Conservation (phyloP, 2,797 vertebrate genomes). For the Pitangus sulphuratus region DNA sequence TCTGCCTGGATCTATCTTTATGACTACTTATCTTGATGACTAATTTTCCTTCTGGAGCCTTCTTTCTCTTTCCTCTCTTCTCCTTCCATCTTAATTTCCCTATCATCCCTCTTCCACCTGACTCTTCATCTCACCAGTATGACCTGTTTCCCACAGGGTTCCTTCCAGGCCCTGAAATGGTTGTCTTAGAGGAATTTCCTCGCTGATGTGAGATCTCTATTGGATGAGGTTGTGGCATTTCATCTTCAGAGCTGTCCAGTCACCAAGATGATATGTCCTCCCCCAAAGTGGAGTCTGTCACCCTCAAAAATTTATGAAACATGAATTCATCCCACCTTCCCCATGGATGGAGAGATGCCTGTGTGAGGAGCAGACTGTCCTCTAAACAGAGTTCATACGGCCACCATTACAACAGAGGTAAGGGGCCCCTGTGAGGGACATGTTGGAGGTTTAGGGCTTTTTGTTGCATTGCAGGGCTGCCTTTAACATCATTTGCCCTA, state of each 20-base stretch:
- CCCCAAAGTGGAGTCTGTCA: not conserved
- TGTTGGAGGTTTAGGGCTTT: not conserved
- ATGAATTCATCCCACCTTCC: not conserved
- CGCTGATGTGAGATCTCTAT: not conserved
- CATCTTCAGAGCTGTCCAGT: not conserved
- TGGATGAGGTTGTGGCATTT: not conserved
- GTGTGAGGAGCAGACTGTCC: not conserved
- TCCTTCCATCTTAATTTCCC: not conserved
- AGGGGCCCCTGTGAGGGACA: not conserved
- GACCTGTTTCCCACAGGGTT: not conserved
- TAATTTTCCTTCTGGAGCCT: not conserved
- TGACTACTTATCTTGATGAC: too few species aligned
- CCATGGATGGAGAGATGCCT: not conserved
- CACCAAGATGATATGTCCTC: accelerated
- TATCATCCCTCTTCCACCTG: not conserved
- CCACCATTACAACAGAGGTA: not conserved
- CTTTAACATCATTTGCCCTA: not conserved
- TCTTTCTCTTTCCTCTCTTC: not conserved
- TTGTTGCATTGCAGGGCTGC: not conserved
- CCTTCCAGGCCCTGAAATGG: not conserved
- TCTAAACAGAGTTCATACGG: not conserved
- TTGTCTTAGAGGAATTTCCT: not conserved
- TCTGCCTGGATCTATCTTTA: not conserved
- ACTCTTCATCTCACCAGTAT: not conserved
- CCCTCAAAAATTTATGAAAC: accelerated